Percentiles rank a stretch among this genome's conserved stretches.
Evolutionary conservation across 2,888 invertebrate species (phyloP).

Genomic region (Drosophila meridionalis): DNA sequence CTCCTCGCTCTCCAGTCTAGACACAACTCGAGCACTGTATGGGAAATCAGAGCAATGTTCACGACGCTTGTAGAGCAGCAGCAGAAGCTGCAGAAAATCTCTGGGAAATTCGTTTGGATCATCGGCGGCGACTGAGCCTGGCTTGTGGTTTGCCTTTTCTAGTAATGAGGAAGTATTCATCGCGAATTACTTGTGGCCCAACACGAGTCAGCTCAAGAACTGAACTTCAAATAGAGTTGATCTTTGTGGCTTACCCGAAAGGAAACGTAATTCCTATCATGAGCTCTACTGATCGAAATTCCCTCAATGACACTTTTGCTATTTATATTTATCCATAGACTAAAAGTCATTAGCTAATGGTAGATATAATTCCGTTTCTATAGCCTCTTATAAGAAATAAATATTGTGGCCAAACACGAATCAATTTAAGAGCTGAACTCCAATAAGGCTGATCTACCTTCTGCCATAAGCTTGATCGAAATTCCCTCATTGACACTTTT

Average conservation of each 20-base stretch:
- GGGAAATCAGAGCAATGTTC: slow-evolving; percentile 60
- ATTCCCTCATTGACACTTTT: too few species aligned
- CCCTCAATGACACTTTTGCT: not conserved
- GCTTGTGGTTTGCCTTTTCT: slow-evolving; percentile 13
- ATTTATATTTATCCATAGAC: not conserved
- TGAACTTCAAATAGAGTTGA: not conserved
- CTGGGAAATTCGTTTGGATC: slow-evolving; percentile 50
- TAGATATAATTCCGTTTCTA: too few species aligned
- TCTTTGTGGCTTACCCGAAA: not conserved
- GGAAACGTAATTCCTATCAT: not conserved
- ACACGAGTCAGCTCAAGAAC: not conserved
- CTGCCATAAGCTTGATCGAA: too few species aligned
- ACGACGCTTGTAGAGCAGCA: slow-evolving; percentile 23
- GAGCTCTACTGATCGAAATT: not conserved
- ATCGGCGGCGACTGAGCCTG: slow-evolving; percentile 1
- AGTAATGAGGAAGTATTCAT: slow-evolving; percentile 44
- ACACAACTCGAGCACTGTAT: slow-evolving; percentile 49
- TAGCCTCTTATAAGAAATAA: too few species aligned
- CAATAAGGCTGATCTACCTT: too few species aligned
- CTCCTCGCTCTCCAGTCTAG: slow-evolving; percentile 37
- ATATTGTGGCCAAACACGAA: too few species aligned
- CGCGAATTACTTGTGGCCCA: slow-evolving; percentile 18
- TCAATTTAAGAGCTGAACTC: too few species aligned
- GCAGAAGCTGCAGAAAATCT: slow-evolving; percentile 37
- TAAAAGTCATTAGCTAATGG: not conserved